Base-by-base conservation (phyloP, 2,888 invertebrate genomes). In the Endomychus coccineus region DNA sequence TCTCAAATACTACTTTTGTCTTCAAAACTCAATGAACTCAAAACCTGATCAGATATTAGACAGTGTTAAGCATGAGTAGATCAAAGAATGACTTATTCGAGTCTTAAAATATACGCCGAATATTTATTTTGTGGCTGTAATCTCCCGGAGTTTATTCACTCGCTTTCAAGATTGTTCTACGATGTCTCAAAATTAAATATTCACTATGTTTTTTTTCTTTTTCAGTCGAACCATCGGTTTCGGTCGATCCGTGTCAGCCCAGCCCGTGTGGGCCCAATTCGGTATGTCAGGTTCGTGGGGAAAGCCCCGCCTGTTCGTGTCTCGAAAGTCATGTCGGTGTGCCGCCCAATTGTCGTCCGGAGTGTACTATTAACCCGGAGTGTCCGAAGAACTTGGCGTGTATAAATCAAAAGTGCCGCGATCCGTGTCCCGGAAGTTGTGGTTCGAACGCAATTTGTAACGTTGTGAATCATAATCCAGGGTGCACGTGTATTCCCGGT, bases 401-500 rank as follows among this genome's bases (percentile, higher is more conserved):
- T 55, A 73, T 82, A 25, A 75, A 75, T 51, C 77, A 80, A 51
- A 77, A 77, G 63, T 84, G 84, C 58, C 70, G 71, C 39, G 78
- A 84, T 63, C 83, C 83, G 25, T 85, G 84, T 54, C 71, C 71
- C 19, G 81, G 81, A 10, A 72, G 78, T 35, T 59, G 75, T 70
- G 64, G 80, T 17, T 71, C 73, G 31, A 78, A 81, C 61, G 82
- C 85, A 11, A 58, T 71, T 27, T 86, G 85, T 55, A 70, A 64
- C 44, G 78, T 82, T 22, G 73, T 80, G 30, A 79, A 82, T 60
- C 85, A 86, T 57, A 71, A 77, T 50, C 82, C 85, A 6, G 72
- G 80, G 49, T 86, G 86, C 62, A 72, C 73, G 39, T 86, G 86
- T 56, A 71, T 76, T 45, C 70, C 70, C 25, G 79, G 78, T 39